phyloP scores from a whole-genome alignment of 1,140 invertebrate species.

The Pseudomyrmex dendroicus region DNA sequence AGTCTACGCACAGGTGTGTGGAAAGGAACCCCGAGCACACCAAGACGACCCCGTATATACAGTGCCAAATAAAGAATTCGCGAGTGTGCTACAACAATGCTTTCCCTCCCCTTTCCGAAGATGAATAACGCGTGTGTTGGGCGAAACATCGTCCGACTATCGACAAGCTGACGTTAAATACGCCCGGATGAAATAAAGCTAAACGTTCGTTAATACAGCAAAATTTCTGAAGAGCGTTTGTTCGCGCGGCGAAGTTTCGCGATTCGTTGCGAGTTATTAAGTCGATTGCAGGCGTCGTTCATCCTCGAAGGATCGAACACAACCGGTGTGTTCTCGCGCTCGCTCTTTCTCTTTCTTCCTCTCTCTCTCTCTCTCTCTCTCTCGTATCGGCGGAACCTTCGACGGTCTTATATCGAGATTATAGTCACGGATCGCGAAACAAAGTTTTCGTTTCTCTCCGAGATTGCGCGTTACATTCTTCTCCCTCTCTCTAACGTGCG shows the following conservation, averaged over 20 bases:
- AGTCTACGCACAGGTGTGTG: constrained; percentile 66
- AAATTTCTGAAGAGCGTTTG: constrained; percentile 5
- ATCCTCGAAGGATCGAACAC: constrained; percentile 31
- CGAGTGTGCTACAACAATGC: not conserved
- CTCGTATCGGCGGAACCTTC: constrained; percentile 6
- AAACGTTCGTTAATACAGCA: constrained; percentile 24
- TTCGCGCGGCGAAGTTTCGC: constrained; percentile 2
- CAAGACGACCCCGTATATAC: not conserved
- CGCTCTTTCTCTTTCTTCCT: not conserved
- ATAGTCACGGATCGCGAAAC: constrained; percentile 61
- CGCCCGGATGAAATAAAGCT: constrained; percentile 16
- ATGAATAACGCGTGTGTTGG: constrained; percentile 17
- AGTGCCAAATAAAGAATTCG: constrained; percentile 46
- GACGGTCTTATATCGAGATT: constrained; percentile 54
- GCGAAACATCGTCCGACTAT: constrained; percentile 13
- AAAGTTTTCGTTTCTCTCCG: constrained; percentile 58
- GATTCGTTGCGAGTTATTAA: constrained; percentile 57
- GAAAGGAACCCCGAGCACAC: not conserved
- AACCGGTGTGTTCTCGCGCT: not conserved
- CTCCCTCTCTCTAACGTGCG: constrained; percentile 14
- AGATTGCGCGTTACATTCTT: constrained; percentile 1
- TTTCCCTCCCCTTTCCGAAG: not conserved
- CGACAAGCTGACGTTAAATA: constrained; percentile 19
- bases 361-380: not conserved
- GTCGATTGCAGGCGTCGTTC: constrained; percentile 12